Evolutionary conservation across 2,113 vertebrate genomes (phyloP), one percentile per base, ranked within the genome.

Genomic region (Paramisgurnus dabryanus): DNA sequence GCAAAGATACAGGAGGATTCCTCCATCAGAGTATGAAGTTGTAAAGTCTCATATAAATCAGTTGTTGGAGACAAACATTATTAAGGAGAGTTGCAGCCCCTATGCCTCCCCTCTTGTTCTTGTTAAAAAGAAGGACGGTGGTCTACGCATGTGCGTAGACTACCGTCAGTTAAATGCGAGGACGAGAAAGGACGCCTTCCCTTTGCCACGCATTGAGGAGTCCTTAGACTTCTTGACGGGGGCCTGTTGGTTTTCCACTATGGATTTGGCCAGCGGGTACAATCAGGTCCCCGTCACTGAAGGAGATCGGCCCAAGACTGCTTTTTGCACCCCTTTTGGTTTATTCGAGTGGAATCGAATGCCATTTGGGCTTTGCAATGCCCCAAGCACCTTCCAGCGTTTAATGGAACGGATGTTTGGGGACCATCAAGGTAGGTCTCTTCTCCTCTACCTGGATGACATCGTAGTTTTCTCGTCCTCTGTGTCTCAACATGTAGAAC

Each of bases 11-110:
- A 5, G 43, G 43, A 5, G 8, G 6, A 45, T 45, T 7, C 43
- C 43, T 5, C 43, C 43, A 4, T 49, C 60, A 5, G 7, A 76
- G n/a, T 76, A 76, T 50, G 41, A 76, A n/a, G 61, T 34, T 3
- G 58, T 76, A 3, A 76, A 75, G 58, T 15, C 8, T 7, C 22
- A 75, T 9, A 75, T 75, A 7, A 39, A 63, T 8, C 34, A 75
- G 34, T 63, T 27, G 7, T 18, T n/a, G 60, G 60, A 63, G 7
- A 8, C 60, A 9, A n/a, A 0, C 45, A 47, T 12, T 63, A 0
- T 65, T 7, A 45, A 8, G 43, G 43, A 45, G 8, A 45, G 43
- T 8, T 45, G 43, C 8, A 45, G 43, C 8, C 43, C 43, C 4
- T 34, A 45, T 45, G 43, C 43, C 4, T 45, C 43, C 8, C 43